Conservation (phyloP, 2,797 vertebrate species). For the Crossoptilon crossoptilon region DNA sequence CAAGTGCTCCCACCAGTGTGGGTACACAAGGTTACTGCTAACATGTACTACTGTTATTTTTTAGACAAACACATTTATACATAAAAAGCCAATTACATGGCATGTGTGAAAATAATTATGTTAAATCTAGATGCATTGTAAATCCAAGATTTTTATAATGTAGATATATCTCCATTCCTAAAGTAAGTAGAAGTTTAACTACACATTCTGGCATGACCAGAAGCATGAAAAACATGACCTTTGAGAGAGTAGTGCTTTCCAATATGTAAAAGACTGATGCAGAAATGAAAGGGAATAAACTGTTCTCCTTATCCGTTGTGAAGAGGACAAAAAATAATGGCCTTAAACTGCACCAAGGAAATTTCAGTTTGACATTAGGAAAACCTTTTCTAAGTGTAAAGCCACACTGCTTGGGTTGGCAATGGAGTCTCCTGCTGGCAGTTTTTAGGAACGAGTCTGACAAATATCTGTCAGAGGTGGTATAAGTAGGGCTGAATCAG, state of each 20-base stretch:
- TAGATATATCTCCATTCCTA: neutral
- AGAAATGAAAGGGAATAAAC: conserved; percentile 18
- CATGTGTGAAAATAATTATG: neutral
- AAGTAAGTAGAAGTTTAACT: neutral
- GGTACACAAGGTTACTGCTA: neutral
- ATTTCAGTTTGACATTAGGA: neutral
- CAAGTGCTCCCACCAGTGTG: neutral
- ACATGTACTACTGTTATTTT: neutral
- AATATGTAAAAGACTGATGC: neutral
- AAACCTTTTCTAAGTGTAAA: neutral
- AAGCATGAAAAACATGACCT: neutral
- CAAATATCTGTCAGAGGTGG: neutral
- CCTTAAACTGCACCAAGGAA: conserved; percentile 10
- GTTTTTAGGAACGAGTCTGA: neutral
- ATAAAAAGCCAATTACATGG: neutral
- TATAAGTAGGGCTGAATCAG: neutral
- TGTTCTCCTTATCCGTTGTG: neutral
- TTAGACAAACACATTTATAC: neutral
- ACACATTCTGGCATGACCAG: neutral
- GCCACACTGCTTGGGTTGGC: neutral
- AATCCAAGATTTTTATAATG: neutral
- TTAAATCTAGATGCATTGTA: neutral
- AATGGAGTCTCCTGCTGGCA: neutral
- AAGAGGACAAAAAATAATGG: conserved; percentile 20
- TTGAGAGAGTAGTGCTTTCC: neutral